Base-by-base conservation (phyloP, 2,113 vertebrate genomes). In the Tricholaema leucomelas region DNA sequence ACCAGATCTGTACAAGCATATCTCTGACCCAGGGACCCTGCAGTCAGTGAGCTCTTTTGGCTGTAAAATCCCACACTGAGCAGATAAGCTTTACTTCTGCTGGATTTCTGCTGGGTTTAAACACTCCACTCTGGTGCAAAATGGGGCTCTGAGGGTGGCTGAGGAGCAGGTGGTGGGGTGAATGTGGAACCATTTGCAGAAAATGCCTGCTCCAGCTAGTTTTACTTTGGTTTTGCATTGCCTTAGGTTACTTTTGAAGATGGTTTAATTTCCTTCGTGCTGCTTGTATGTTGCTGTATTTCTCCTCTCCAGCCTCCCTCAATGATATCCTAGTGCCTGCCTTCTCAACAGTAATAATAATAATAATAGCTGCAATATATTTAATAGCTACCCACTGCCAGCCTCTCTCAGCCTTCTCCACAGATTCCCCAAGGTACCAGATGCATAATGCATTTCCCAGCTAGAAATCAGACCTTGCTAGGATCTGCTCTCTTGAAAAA, bases 401-500 rank as follows among this genome's bases (percentile, higher is more conserved):
- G 91, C 72, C 82, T 96, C 92, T 90, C 86, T 88, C 92, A 87
- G 93, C 90, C 67, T 89, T 70, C 88, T 94, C 84, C 63, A 38
- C 35, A 58, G 88, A 96, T 95, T 92, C 95, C 95, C 95, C 36
- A 79, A 91, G 94, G 95, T 79, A 73, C 42, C 72, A 61, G 65
- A 81, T 92, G 94, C 74, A 96, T 95, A 96, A 96, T 96, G 76
- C 81, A 94, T 96, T 96, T 96, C 71, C 87, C 87, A 95, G 93
- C 86, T 81, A 81, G 92, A 87, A 90, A 90, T 75, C 91, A 94
- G 90, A 54, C 58, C 92, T 93, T 2, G 1, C 81, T 79, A 81
- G 70, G 80, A 84, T 89, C 82, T 89, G 76, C 63, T 90, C 46
- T 52, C 87, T 52, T 4, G 24, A 60, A 89, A 79, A 74, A 23